Evolutionary conservation across 2,888 invertebrate genomes (phyloP).

Genomic region (Biston stratarius): DNA sequence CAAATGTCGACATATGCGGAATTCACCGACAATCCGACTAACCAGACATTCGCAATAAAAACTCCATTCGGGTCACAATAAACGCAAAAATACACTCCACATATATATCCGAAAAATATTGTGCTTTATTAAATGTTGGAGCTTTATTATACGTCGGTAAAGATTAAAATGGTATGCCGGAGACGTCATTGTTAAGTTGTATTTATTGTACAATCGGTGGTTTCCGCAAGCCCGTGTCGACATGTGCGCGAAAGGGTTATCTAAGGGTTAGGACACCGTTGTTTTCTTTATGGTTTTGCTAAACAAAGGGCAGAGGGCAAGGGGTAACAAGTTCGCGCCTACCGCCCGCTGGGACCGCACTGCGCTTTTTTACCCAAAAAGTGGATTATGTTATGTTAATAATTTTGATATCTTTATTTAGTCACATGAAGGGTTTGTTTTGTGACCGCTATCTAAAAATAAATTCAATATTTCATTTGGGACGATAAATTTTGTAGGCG

Average conservation of each 20-base stretch:
- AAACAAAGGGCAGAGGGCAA: constrained; percentile 70
- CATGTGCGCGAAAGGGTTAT: constrained; percentile 79
- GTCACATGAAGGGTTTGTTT: constrained; percentile 26
- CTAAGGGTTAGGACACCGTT: constrained; percentile 72
- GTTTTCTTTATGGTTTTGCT: constrained; percentile 75
- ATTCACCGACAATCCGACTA: constrained; percentile 68
- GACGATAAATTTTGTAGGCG: not conserved
- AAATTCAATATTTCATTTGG: not conserved
- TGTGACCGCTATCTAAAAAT: constrained; percentile 22
- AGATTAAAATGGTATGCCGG: constrained; percentile 38
- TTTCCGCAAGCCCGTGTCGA: constrained; percentile 43
- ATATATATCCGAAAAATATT: constrained; percentile 40
- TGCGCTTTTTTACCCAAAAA: constrained; percentile 65
- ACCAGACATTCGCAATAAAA: constrained; percentile 76
- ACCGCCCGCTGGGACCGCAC: constrained; percentile 67
- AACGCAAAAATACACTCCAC: constrained; percentile 52
- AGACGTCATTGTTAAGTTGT: constrained; percentile 28
- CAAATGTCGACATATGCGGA: constrained; percentile 67
- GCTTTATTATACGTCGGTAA: constrained; percentile 38
- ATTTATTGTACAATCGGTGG: constrained; percentile 55
- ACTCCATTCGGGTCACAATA: constrained; percentile 64
- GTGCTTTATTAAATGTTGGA: constrained; percentile 36
- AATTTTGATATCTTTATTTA: constrained; percentile 64
- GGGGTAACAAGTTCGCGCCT: constrained; percentile 77
- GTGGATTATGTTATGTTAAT: constrained; percentile 59